Conservation (phyloP, 92 coral and sea anemone species). For the Porites divaricata region DNA sequence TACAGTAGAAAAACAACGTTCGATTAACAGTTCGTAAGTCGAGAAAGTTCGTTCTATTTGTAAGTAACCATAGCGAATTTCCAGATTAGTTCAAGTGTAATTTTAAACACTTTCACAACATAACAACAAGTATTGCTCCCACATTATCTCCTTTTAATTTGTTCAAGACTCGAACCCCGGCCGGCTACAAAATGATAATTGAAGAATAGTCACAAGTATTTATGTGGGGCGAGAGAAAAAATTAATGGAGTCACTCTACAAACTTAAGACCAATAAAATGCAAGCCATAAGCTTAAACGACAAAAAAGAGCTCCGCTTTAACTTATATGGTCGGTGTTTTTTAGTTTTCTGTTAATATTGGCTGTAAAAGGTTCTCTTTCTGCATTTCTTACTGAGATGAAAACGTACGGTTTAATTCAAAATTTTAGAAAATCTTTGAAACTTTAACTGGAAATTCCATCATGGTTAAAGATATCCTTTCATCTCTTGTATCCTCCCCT, state of each 20-base stretch:
- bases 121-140: slow-evolving; percentile 38
- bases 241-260: background rate
- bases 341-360: background rate
- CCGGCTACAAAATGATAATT: background rate
- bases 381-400: background rate
- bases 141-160: background rate
- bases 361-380: background rate
- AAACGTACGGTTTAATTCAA: background rate
- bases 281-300: background rate
- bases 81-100: background rate
- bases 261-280: background rate
- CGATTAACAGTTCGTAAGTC: background rate
- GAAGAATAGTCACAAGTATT: background rate
- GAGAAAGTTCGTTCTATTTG: background rate
- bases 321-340: slow-evolving; percentile 8
- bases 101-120: slow-evolving; percentile 26
- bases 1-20: background rate
- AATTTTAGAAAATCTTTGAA: too few species aligned
- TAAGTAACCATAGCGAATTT: slow-evolving; percentile 22
- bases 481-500: background rate
- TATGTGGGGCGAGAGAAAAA: background rate
- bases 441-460: too few species aligned
- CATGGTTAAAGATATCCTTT: too few species aligned
- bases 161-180: background rate
- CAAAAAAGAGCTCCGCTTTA: background rate